phyloP scores from a whole-genome alignment of 2,113 vertebrate species.

The Forbesichthys papilliferus region DNA sequence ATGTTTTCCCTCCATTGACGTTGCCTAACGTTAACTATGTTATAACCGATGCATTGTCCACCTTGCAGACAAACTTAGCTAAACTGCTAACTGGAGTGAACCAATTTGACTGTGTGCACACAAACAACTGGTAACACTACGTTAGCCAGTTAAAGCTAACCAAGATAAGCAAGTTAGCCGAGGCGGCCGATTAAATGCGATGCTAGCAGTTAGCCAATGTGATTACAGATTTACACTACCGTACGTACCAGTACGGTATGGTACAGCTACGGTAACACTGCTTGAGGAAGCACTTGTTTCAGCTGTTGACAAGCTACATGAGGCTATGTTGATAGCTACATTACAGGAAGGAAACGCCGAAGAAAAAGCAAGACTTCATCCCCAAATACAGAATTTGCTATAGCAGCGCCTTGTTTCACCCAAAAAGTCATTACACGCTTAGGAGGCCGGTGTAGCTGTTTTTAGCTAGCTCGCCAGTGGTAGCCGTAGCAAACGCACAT shows the following conservation, averaged over 20 bases:
- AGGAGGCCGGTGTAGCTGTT: slow-evolving; percentile 3
- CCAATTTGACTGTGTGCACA: slow-evolving; percentile 8
- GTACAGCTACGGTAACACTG: too few relatives aligned
- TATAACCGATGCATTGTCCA: not conserved
- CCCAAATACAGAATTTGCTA: not conserved
- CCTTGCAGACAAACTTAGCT: not conserved
- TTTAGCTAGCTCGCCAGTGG: slow-evolving; percentile 23
- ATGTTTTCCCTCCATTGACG: slow-evolving; percentile 53
- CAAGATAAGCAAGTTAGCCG: not conserved
- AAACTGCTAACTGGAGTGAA: slow-evolving; percentile 3
- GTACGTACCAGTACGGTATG: too few relatives aligned
- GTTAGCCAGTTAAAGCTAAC: not conserved
- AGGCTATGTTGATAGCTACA: slow-evolving; percentile 14
- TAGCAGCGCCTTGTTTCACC: too few relatives aligned
- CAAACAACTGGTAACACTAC: not conserved
- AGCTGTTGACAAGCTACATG: slow-evolving; percentile 10
- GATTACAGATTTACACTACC: slow-evolving; percentile 46
- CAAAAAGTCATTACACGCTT: not conserved
- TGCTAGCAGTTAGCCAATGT: slow-evolving; percentile 35
- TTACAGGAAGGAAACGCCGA: not conserved
- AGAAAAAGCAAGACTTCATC: not conserved
- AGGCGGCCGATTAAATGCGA: not conserved
- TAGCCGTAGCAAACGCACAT: slow-evolving; percentile 37
- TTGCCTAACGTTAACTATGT: not conserved
- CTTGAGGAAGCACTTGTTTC: not conserved